phyloP scores from a whole-genome alignment of 2,888 invertebrate genomes.

The Hypercompe scribonia region DNA sequence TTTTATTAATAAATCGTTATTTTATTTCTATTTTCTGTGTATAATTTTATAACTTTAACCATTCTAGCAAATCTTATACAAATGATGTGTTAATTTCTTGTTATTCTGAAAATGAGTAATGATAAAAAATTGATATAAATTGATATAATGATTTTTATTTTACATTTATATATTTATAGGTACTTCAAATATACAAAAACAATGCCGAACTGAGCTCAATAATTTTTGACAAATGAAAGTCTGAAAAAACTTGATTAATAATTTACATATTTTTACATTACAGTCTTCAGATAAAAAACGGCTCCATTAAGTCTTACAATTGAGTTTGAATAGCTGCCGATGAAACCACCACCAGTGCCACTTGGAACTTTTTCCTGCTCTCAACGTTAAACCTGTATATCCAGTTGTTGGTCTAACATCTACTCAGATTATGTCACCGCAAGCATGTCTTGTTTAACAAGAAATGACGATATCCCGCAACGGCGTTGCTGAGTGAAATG shows the following conservation, averaged over 20 bases:
- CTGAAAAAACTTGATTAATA: background rate
- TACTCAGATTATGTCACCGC: slow-evolving; percentile 58
- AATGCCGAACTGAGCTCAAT: no score
- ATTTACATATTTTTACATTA: background rate
- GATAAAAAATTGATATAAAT: no score
- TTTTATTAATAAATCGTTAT: no score
- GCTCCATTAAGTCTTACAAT: background rate
- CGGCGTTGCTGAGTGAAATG: slow-evolving; percentile 69
- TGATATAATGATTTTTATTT: no score
- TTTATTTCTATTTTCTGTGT: no score
- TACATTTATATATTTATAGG: no score
- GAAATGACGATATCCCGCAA: slow-evolving; percentile 47
- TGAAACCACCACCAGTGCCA: slow-evolving; percentile 1
- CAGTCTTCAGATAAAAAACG: background rate
- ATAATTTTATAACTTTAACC: no score
- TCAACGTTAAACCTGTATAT: slow-evolving; percentile 18
- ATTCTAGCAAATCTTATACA: no score
- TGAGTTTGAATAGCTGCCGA: slow-evolving; percentile 18
- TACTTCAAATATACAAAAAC: no score
- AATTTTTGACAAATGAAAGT: background rate
- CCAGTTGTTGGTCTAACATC: slow-evolving; percentile 26
- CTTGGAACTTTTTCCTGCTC: slow-evolving; percentile 14
- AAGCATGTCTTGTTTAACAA: slow-evolving; percentile 57
- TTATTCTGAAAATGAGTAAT: no score
- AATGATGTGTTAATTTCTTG: no score